Percentiles rank a stretch among this genome's conserved stretches.
phyloP scores from a whole-genome alignment of 1,140 invertebrate genomes.

The Eurytemora carolleeae region DNA sequence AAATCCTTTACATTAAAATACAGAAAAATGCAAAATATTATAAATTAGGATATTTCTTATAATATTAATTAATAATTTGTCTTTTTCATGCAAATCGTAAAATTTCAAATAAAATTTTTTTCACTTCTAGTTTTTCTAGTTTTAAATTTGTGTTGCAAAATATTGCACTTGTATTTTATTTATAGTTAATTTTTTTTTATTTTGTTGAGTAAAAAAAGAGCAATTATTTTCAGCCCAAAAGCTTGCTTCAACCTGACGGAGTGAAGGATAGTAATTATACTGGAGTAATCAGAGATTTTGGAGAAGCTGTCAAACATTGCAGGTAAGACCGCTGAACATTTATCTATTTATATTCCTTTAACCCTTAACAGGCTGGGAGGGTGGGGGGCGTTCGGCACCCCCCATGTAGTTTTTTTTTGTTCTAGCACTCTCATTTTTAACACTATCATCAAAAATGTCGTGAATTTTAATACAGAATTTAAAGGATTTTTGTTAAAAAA shows the following conservation, averaged over 20 bases:
- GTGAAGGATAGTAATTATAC: neutral
- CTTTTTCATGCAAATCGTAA: too few species aligned
- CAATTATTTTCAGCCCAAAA: neutral
- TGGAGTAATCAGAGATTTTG: neutral
- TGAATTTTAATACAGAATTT: neutral
- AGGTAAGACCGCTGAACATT: neutral
- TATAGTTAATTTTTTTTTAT: neutral
- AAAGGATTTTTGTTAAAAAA: neutral
- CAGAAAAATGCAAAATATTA: too few species aligned
- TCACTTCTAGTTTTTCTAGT: neutral
- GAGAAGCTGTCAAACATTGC: neutral
- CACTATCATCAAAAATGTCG: neutral
- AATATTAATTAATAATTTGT: too few species aligned
- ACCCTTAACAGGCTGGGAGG: neutral
- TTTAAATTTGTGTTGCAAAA: neutral
- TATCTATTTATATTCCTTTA: neutral
- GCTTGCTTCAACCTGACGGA: too few species aligned
- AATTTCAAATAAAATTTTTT: neutral
- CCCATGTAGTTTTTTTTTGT: neutral
- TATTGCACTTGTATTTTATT: neutral
- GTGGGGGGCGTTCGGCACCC: neutral
- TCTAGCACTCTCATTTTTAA: neutral
- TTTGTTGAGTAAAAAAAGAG: neutral
- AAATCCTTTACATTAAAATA: too few species aligned
- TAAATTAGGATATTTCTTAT: too few species aligned